A percentile compares a stretch with the other conserved stretches of the same genome.
Evolutionary conservation across 2,888 invertebrate genomes (phyloP).

Genomic region (Pilophorus perplexus): DNA sequence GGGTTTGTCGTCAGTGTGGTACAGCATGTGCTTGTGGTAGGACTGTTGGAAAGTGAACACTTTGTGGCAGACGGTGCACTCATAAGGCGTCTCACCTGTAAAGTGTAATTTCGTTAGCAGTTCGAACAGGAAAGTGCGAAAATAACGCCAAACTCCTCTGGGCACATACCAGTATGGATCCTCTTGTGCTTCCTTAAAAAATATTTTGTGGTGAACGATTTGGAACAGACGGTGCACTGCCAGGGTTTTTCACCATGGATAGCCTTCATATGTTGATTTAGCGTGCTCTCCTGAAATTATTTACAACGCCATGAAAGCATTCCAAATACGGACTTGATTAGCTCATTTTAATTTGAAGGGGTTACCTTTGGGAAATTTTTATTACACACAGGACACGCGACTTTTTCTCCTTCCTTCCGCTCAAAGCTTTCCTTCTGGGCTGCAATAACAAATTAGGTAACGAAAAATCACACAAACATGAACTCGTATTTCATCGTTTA

Average conservation of each 20-base stretch:
- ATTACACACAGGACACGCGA: constrained; percentile 53
- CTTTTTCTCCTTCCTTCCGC: constrained; percentile 50
- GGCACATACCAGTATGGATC: constrained; percentile 68
- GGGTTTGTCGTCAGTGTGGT: constrained; percentile 83
- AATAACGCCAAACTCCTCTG: not conserved
- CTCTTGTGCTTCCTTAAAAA: constrained; percentile 85
- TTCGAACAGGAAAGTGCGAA: no score
- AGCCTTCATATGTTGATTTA: constrained; percentile 54
- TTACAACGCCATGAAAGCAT: no score
- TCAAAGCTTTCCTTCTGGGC: constrained; percentile 17
- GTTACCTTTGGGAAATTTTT: constrained; percentile 54
- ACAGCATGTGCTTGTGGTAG: constrained; percentile 82
- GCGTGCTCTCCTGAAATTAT: constrained; percentile 55
- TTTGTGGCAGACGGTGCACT: constrained; percentile 75
- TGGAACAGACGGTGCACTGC: constrained; percentile 81
- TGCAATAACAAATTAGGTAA: not conserved
- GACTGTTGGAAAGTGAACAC: constrained; percentile 88
- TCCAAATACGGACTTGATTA: no score
- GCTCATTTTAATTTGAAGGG: not conserved
- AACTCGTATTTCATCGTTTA: no score
- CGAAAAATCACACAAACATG: not conserved
- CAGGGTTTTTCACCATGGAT: constrained; percentile 71
- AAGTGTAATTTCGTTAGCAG: no score
- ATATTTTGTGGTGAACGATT: constrained; percentile 84
- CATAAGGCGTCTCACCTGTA: constrained; percentile 82